These are phyloP conservation scores for Probosciger aterrimus DNA, from an alignment of 2,113 vertebrate species.

Conservation along the genomic window DNA sequence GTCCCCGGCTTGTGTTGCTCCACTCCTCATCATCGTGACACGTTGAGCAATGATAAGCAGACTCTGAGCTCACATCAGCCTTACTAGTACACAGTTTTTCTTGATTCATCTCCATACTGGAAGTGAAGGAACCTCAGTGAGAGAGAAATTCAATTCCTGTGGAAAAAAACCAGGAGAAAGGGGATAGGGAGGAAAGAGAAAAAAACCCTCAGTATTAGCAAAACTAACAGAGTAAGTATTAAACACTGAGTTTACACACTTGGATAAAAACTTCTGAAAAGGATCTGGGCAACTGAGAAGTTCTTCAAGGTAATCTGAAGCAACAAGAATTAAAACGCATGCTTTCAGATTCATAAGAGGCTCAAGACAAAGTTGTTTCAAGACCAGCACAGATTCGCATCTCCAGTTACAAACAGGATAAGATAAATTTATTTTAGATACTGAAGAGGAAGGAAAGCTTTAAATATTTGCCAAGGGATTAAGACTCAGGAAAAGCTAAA, in stretches of 20 bases:
- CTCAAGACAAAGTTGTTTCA: neutral
- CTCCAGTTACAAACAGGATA: neutral
- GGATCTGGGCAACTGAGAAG: neutral
- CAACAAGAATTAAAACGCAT: neutral
- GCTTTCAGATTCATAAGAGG: neutral
- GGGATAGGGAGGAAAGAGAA: neutral
- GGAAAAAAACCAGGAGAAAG: neutral
- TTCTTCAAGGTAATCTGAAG: neutral
- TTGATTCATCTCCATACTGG: constrained; percentile 65
- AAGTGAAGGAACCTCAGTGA: neutral
- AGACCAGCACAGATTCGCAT: neutral
- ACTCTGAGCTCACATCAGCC: constrained; percentile 66
- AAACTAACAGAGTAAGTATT: neutral
- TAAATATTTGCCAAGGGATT: neutral
- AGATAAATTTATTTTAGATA: neutral
- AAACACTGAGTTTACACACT: neutral
- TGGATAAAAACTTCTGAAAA: neutral
- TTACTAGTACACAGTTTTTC: constrained; percentile 51
- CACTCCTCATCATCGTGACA: constrained; percentile 78
- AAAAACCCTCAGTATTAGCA: neutral
- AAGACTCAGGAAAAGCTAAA: neutral
- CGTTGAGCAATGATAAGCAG: constrained; percentile 75
- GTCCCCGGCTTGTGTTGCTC: constrained; percentile 66
- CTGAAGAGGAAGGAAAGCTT: neutral
- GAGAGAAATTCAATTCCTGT: constrained; percentile 6